Conservation (phyloP, 2,797 vertebrate species). For the Sus cebifrons region DNA sequence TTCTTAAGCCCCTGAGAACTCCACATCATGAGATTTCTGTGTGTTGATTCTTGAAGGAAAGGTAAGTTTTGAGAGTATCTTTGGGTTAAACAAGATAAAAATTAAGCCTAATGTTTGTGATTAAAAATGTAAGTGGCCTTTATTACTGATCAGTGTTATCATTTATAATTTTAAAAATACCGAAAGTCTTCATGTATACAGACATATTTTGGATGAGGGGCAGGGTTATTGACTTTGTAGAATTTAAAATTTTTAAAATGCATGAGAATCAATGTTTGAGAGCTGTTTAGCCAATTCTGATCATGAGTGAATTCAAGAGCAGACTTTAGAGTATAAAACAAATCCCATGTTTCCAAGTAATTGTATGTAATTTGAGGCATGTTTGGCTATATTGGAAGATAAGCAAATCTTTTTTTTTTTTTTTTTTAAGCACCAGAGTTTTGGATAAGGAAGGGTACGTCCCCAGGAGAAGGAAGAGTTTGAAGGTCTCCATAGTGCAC, state of each 20-base stretch:
- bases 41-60: constrained; percentile 37
- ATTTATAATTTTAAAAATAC: not conserved
- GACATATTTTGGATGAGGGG: not conserved
- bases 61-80: not conserved
- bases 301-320: constrained; percentile 1
- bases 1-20: no score
- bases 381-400: not conserved
- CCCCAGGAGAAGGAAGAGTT: not conserved
- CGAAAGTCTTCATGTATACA: not conserved
- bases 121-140: constrained; percentile 34
- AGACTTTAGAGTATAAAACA: not conserved
- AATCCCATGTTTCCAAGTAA: constrained; percentile 44
- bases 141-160: not conserved
- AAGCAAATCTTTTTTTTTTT: not conserved
- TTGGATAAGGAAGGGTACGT: not conserved
- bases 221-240: not conserved
- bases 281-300: not conserved
- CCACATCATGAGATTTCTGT: not conserved
- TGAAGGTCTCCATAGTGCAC: not conserved
- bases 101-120: not conserved
- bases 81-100: constrained; percentile 44
- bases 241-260: constrained; percentile 24
- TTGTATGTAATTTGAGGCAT: not conserved
- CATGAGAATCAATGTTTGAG: not conserved
- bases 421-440: constrained; percentile 25